Base-by-base conservation (phyloP, 2,797 vertebrate genomes). In the Hoplostethus atlanticus region DNA sequence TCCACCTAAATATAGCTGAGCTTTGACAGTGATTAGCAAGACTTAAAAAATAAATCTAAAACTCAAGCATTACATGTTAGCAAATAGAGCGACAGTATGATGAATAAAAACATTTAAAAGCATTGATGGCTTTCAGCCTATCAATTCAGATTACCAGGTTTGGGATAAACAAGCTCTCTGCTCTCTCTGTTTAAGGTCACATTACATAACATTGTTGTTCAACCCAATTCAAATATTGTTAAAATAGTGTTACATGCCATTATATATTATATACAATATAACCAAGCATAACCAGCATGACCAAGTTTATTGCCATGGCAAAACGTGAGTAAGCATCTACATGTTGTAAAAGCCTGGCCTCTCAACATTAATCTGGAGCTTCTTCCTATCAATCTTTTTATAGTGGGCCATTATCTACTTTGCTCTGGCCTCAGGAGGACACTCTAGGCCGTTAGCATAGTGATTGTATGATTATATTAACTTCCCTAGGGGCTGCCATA, bases 361-460 rank as follows among this genome's bases (percentile, higher is more conserved):
- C 13, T 42, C 28, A 28, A 28, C 28, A 28, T 28, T 28, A 54
- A 36, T 25, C 28, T 11, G 25, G 12, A 54, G 38, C 16, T 53
- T 57, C 42, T 48, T 30, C n/a, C 57, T 15, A 30, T 25, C 25
- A 55, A 50, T 46, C 40, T 47, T 36, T 69, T 50, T 36, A 68
- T 17, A 51, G 60, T 34, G 15, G 60, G 60, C 60, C 52, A 36
- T 50, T 57, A 63, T 64, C 53, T 57, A 11, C 13, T 28, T 38
- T 28, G 28, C n/a, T 31, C 15, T 57, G 12, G 42, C 44, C 54
- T 53, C 42, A 57, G 57, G 10, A 25, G 57, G 21, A 25, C 17
- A 5, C 25, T 38, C 28, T 30, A 25, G 30, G 36, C 56, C 48
- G 60, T 66, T 46, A 73, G 50, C 40, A 61, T 38, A 28, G 38